phyloP scores from a whole-genome alignment of 2,888 invertebrate genomes.

The Drosophila seclusa region DNA sequence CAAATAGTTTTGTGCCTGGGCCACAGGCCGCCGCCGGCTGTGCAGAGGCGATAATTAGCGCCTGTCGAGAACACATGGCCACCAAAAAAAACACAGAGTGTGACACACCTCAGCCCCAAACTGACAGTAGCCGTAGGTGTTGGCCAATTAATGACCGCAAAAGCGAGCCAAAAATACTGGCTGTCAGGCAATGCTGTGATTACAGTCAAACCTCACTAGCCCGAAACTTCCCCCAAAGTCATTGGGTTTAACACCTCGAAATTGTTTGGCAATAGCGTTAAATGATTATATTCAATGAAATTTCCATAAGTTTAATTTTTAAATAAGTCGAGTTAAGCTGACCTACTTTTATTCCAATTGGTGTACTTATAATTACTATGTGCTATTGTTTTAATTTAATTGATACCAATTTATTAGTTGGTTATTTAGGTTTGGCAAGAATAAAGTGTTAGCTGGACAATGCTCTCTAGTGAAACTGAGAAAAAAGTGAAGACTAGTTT shows the following conservation, averaged over 20 bases:
- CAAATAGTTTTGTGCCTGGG: conserved; percentile 40
- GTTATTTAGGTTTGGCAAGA: not conserved
- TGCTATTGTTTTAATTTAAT: not conserved
- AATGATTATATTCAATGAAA: conserved; percentile 2
- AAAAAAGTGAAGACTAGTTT: not conserved
- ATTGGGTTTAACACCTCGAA: not conserved
- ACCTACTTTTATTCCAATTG: not conserved
- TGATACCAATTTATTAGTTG: not conserved
- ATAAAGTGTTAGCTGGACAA: not conserved
- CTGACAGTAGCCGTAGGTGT: conserved; percentile 59
- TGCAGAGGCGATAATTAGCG: conserved; percentile 77
- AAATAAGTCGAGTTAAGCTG: not conserved
- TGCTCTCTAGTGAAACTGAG: too few species aligned
- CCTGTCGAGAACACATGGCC: conserved; percentile 76
- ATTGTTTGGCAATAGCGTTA: conserved; percentile 3
- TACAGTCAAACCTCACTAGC: conserved; percentile 22
- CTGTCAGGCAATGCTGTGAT: conserved; percentile 51
- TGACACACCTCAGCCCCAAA: conserved; percentile 56
- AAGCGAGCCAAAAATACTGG: conserved; percentile 38
- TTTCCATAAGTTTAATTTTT: not conserved
- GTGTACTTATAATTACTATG: not conserved
- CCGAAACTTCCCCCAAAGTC: not conserved
- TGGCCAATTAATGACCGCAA: conserved; percentile 56
- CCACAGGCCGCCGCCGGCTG: conserved; percentile 49
- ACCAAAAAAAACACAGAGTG: conserved; percentile 14